A percentile compares a stretch with the other conserved stretches of the same genome.
Conservation (phyloP, 2,888 invertebrate species). For the Leucoma salicis region DNA sequence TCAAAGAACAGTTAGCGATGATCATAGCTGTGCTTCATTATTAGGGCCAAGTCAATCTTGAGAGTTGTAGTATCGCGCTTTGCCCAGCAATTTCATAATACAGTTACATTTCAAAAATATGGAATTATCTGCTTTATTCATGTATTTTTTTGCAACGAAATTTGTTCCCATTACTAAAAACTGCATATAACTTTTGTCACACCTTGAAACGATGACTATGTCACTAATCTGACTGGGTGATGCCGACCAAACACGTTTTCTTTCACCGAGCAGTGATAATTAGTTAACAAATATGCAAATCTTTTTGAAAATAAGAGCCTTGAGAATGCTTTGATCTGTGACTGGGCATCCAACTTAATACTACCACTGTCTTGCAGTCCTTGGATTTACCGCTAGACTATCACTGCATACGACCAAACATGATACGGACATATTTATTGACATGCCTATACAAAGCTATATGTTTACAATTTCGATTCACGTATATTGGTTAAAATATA, state of each 20-base stretch:
- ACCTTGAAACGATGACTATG: too few relatives aligned
- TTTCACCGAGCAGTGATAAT: too few relatives aligned
- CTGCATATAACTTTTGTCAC: too few relatives aligned
- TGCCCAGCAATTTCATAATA: slow-evolving; percentile 53
- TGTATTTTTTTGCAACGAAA: neutral
- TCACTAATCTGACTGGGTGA: too few relatives aligned
- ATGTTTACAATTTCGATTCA: slow-evolving; percentile 45
- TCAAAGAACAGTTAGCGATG: slow-evolving; percentile 71
- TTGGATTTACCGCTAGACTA: too few relatives aligned
- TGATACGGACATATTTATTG: neutral
- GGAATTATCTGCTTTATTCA: slow-evolving; percentile 14
- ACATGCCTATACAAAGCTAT: neutral
- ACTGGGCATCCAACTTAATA: too few relatives aligned
- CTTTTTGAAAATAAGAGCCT: too few relatives aligned
- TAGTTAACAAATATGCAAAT: too few relatives aligned
- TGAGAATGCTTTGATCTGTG: too few relatives aligned
- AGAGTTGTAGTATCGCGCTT: slow-evolving; percentile 36
- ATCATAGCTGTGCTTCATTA: slow-evolving; percentile 61
- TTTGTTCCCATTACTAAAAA: neutral
- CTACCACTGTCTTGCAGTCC: too few relatives aligned
- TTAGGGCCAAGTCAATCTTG: slow-evolving; percentile 61
- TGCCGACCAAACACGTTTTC: too few relatives aligned
- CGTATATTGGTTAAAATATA: slow-evolving; percentile 40
- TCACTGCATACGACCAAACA: too few relatives aligned
- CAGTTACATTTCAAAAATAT: slow-evolving; percentile 55